phyloP scores from a whole-genome alignment of 2,797 vertebrate genomes.

The Betta splendens region DNA sequence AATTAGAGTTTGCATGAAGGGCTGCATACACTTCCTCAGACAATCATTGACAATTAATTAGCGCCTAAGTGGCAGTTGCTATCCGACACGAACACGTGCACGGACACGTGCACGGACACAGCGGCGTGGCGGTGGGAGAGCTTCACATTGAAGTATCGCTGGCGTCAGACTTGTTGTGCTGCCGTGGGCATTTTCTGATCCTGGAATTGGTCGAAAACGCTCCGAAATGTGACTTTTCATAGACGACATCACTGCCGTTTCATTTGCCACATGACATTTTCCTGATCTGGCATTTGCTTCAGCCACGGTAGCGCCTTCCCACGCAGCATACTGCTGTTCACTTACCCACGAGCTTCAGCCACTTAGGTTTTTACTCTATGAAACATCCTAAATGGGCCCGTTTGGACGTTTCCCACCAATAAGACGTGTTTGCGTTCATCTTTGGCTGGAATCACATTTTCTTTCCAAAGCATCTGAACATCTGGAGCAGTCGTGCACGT shows the following conservation, averaged over 20 bases:
- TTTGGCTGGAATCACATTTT: too few relatives aligned
- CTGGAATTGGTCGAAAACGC: neutral
- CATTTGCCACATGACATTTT: neutral
- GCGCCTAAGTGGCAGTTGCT: conserved; percentile 32
- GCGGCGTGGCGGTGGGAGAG: neutral
- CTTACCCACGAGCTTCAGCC: too few relatives aligned
- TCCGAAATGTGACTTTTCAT: neutral
- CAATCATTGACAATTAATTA: conserved; percentile 53
- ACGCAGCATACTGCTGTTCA: neutral
- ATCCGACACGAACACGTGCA: conserved; percentile 13
- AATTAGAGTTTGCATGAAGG: conserved; percentile 44
- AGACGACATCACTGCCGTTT: neutral
- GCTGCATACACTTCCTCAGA: conserved; percentile 41
- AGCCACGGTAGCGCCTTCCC: neutral
- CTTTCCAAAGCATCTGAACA: too few relatives aligned
- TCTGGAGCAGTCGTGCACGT: too few relatives aligned
- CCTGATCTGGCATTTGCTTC: neutral
- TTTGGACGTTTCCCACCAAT: too few relatives aligned
- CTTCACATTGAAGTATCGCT: conserved; percentile 10
- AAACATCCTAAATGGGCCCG: too few relatives aligned
- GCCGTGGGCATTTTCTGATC: neutral
- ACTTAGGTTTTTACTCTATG: conserved; percentile 8
- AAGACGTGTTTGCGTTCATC: too few relatives aligned
- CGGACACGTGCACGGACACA: conserved; percentile 1
- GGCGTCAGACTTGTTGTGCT: neutral